These are phyloP conservation scores for Micropterix aruncella DNA, from an alignment of 2,888 invertebrate genomes.

Conservation along the genomic window DNA sequence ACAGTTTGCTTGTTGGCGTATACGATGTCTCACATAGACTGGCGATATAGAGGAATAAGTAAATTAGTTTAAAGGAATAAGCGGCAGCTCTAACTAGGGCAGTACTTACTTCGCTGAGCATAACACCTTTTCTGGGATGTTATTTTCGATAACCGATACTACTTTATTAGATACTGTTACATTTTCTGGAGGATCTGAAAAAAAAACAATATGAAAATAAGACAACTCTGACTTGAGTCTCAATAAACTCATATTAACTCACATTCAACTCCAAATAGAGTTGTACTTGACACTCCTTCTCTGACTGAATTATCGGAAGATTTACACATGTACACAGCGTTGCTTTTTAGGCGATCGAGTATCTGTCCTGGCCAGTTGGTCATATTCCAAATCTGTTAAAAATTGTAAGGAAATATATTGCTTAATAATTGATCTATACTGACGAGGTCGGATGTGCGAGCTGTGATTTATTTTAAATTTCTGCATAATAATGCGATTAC, in stretches of 20 bases:
- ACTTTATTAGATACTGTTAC: slow-evolving; percentile 50
- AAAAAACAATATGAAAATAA: no score
- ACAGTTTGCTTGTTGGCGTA: no score
- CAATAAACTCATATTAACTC: slow-evolving; percentile 26
- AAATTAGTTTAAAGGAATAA: no score
- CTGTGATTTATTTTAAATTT: no score
- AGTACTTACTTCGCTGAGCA: slow-evolving; percentile 28
- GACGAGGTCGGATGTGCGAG: no score
- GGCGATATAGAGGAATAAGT: no score
- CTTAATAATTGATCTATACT: no score
- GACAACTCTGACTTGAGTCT: not conserved
- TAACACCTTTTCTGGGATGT: slow-evolving; percentile 30
- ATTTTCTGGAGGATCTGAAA: slow-evolving; percentile 57
- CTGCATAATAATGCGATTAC: no score
- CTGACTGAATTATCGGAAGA: slow-evolving; percentile 69
- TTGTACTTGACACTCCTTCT: slow-evolving; percentile 66
- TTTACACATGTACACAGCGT: slow-evolving; percentile 71
- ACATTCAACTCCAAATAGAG: slow-evolving; percentile 85
- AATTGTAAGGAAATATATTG: no score
- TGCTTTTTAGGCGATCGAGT: slow-evolving; percentile 62
- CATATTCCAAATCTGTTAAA: slow-evolving; percentile 65
- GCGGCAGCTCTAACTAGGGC: no score
- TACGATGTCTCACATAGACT: no score
- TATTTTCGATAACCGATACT: slow-evolving; percentile 30
- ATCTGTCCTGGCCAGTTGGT: slow-evolving; percentile 66